Evolutionary conservation across 2,888 invertebrate genomes (phyloP), one percentile per base, ranked within the genome.

Genomic region (Amblyjoppa proteus): DNA sequence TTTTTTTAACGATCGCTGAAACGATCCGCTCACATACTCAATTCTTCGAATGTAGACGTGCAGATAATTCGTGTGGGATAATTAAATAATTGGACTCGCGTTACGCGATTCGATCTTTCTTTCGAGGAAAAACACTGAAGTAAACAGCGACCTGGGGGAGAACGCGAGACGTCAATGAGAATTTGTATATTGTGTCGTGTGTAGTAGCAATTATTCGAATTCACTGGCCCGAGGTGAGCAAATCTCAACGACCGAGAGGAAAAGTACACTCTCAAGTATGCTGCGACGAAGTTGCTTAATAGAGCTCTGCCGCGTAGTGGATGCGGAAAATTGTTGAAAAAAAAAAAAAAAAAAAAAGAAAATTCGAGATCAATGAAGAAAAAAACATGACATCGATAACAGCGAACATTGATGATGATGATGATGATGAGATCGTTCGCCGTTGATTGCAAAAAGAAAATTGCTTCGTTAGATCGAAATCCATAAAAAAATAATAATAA

Each of bases 141-240:
- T 49, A 69, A 76, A 71, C 49, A 76, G 38, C 56, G 70, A 66
- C 64, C 53, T 7, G 38, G 9, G 34, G 61, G 34, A 49, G 31
- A n/a, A 25, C 75, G 31, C 13, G 11, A 31, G 49, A 45, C 49
- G 53, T 74, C 45, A 58, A 71, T 83, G 77, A 70, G 66, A 80
- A 79, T 64, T 41, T 76, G 73, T 86, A 83, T 86, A 83, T 25
- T 25, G 58, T 80, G 70, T 34, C 58, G 56, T 71, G 71, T 38
- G 70, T 31, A 51, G 13, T 45, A 11, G 70, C 76, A 84, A 82
- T 84, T 82, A 79, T 87, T 69, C 69, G 69, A 79, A 83, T 56
- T 66, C 53, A 70, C 61, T 74, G 38, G 53, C 51, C 49, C 45
- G 34, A 34, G 20, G 49, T 70, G 38, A 56, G 61, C 9, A 25